These are phyloP conservation scores for Falco novaeseelandiae DNA, from an alignment of 2,797 vertebrate genomes.

Conservation along the genomic window DNA sequence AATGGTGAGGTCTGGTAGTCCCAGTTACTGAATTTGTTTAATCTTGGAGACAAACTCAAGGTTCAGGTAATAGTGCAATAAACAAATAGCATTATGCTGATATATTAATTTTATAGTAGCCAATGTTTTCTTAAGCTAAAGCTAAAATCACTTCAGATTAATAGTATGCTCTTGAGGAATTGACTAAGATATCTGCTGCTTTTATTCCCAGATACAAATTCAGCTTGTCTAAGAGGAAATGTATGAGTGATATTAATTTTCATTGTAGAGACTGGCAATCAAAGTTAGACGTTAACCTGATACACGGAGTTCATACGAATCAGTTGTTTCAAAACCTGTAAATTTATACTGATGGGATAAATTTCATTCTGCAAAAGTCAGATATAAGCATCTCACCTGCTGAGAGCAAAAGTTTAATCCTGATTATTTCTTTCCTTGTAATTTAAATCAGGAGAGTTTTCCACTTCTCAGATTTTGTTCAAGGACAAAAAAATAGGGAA, in stretches of 20 bases:
- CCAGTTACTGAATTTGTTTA: not conserved
- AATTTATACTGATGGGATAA: constrained; percentile 20
- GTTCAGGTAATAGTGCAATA: not conserved
- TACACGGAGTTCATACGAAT: not conserved
- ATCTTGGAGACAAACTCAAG: not conserved
- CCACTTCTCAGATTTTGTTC: not conserved
- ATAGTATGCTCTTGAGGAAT: not conserved
- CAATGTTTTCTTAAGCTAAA: not conserved
- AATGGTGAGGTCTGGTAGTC: not conserved
- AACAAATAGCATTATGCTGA: not conserved
- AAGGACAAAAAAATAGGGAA: not conserved
- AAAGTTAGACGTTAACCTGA: not conserved
- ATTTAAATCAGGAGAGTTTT: not conserved
- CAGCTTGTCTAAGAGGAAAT: not conserved
- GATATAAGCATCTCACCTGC: not conserved
- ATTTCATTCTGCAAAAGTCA: not conserved
- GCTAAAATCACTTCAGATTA: not conserved
- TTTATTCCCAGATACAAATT: not conserved
- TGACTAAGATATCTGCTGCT: not conserved
- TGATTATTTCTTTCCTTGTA: not conserved
- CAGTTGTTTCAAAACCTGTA: not conserved
- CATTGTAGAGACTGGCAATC: not conserved
- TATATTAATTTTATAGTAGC: not conserved
- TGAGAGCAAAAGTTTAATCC: not conserved
- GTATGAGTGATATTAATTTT: not conserved